Evolutionary conservation across 2,888 invertebrate species (phyloP).

Genomic region (Drosophila tripunctata): DNA sequence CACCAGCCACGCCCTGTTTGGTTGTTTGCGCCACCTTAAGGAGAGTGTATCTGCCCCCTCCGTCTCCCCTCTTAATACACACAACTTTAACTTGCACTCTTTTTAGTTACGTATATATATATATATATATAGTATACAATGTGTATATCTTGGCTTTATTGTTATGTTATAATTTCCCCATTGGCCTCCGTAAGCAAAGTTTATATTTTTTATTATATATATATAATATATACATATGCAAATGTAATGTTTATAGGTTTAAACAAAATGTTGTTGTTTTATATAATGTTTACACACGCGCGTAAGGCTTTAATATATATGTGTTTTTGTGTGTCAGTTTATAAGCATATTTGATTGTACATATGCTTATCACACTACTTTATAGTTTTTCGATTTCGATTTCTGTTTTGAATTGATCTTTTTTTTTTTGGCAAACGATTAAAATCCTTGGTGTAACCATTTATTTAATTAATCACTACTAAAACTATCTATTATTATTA

Average conservation of each 20-base stretch:
- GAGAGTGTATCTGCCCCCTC: neutral
- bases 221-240: slow-evolving; percentile 46
- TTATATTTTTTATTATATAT: slow-evolving; percentile 58
- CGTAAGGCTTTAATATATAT: slow-evolving; percentile 66
- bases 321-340: slow-evolving; percentile 37
- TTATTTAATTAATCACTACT: slow-evolving; percentile 37
- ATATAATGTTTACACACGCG: slow-evolving; percentile 31
- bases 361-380: slow-evolving; percentile 7
- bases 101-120: slow-evolving; percentile 32
- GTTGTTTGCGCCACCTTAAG: slow-evolving; percentile 22
- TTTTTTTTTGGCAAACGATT: slow-evolving; percentile 19
- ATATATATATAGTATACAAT: no score
- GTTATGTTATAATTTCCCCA: slow-evolving; percentile 45
- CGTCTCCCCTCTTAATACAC: neutral
- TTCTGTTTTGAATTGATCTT: slow-evolving; percentile 26
- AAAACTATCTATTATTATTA: slow-evolving; percentile 39
- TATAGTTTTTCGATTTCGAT: slow-evolving; percentile 42
- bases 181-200: slow-evolving; percentile 44
- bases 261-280: slow-evolving; percentile 69
- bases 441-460: slow-evolving; percentile 57
- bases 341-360: no score
- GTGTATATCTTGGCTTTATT: slow-evolving; percentile 58
- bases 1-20: slow-evolving; percentile 16
- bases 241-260: slow-evolving; percentile 69
- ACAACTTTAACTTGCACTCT: slow-evolving; percentile 13